Conservation (phyloP, 2,888 invertebrate species). For the Drosophila dives region DNA sequence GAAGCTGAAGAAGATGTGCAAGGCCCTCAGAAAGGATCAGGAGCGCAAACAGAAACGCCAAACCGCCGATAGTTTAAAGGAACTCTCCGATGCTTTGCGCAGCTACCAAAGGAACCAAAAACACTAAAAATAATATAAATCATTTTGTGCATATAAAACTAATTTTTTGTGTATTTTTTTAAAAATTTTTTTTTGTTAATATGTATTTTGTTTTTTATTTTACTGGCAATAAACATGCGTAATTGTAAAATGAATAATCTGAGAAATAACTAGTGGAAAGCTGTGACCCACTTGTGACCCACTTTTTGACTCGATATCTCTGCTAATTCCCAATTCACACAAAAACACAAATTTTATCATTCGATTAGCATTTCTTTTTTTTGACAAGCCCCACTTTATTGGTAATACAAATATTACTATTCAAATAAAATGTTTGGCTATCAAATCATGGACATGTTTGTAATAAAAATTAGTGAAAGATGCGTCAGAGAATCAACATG, state of each 20-base stretch:
- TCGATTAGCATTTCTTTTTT: not conserved
- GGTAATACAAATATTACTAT: not conserved
- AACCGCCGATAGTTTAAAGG: conserved; percentile 7
- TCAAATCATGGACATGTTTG: not conserved
- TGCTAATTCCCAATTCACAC: not conserved
- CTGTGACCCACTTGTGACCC: not conserved
- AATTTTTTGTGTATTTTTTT: not conserved
- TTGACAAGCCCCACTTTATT: not conserved
- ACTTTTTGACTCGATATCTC: too few relatives aligned
- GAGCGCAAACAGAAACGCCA: conserved; percentile 46
- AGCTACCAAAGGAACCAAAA: conserved; percentile 36
- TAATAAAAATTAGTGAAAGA: not conserved
- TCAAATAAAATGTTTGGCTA: not conserved
- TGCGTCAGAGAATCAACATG: not conserved
- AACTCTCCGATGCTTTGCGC: conserved; percentile 52
- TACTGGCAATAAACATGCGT: not conserved
- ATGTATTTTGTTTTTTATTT: not conserved
- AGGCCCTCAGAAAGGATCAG: conserved; percentile 54
- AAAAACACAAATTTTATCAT: not conserved
- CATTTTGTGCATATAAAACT: too few relatives aligned
- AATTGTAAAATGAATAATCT: not conserved
- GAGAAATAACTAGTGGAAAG: not conserved
- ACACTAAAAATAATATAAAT: conserved; percentile 7
- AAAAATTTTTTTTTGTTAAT: conserved; percentile 2
- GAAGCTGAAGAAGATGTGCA: conserved; percentile 68